Percentiles rank a stretch among this genome's conserved stretches.
Conservation (phyloP, 2,797 vertebrate species). For the Coregonus suidteri region DNA sequence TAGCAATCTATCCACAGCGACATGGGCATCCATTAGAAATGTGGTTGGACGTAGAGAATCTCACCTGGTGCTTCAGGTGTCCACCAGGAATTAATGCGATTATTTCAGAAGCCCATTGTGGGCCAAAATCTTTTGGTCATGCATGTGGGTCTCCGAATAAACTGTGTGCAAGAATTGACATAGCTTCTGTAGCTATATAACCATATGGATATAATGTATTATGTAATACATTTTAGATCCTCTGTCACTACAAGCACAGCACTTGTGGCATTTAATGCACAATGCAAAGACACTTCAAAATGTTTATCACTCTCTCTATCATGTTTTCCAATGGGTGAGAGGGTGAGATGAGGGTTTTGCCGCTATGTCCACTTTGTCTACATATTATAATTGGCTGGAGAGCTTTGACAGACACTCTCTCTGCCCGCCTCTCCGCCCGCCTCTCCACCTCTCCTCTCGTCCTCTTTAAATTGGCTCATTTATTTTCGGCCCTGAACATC, state of each 20-base stretch:
- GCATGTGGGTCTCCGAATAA: no score
- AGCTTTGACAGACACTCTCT: slow-evolving; percentile 24
- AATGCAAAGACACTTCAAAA: background rate
- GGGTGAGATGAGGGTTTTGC: background rate
- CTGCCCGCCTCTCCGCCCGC: slow-evolving; percentile 23
- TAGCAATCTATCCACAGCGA: background rate
- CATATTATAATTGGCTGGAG: slow-evolving; percentile 40
- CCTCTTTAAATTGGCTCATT: slow-evolving; percentile 63
- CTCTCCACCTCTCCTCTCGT: slow-evolving; percentile 55
- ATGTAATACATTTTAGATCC: background rate
- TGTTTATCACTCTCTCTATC: background rate
- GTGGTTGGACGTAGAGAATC: background rate
- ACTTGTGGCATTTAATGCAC: background rate
- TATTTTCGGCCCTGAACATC: slow-evolving; percentile 59
- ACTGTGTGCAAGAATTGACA: background rate
- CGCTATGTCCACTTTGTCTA: slow-evolving; percentile 4
- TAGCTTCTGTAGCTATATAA: background rate
- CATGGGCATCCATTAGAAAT: background rate
- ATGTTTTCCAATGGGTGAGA: background rate
- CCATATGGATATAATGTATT: background rate
- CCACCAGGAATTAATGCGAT: background rate
- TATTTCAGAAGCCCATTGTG: background rate
- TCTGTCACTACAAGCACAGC: background rate
- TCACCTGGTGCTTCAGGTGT: background rate
- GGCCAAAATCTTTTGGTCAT: no score